Percentiles rank a stretch among this genome's conserved stretches.
Evolutionary conservation across 1,140 invertebrate species (phyloP).

Genomic region (Pectinophora gossypiella): DNA sequence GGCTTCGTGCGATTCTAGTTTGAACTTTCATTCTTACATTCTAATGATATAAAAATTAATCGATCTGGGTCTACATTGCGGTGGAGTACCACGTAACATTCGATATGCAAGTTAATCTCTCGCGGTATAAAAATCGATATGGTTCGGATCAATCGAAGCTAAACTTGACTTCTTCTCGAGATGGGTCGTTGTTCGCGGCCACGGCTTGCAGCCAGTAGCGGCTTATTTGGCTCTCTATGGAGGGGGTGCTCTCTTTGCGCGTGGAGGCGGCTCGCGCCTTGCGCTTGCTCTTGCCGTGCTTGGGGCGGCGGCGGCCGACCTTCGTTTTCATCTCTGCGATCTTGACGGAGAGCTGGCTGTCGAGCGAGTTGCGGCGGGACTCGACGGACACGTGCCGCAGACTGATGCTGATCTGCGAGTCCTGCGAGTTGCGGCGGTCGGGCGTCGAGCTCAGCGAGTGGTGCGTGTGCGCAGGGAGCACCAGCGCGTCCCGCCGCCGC

Average conservation of each 20-base stretch:
- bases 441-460: conserved; percentile 74
- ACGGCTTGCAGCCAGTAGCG: conserved; percentile 75
- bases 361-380: conserved; percentile 87
- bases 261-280: conserved; percentile 66
- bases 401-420: conserved; percentile 89
- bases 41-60: background rate
- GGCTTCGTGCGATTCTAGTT: conserved; percentile 26
- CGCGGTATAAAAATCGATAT: too few relatives aligned
- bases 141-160: conserved; percentile 60
- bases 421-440: conserved; percentile 73
- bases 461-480: conserved; percentile 75
- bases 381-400: conserved; percentile 87
- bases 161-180: conserved; percentile 63
- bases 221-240: conserved; percentile 85
- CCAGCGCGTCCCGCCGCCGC: conserved; percentile 85
- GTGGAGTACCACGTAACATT: too few relatives aligned
- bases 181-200: conserved; percentile 62
- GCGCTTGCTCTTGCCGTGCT: conserved; percentile 57
- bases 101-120: background rate
- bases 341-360: conserved; percentile 90
- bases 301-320: conserved; percentile 72
- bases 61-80: too few relatives aligned
- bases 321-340: conserved; percentile 88
- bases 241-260: conserved; percentile 84
- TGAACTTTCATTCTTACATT: background rate